Evolutionary conservation across 2,113 vertebrate species (phyloP).

Genomic region (Hiodon alosoides): DNA sequence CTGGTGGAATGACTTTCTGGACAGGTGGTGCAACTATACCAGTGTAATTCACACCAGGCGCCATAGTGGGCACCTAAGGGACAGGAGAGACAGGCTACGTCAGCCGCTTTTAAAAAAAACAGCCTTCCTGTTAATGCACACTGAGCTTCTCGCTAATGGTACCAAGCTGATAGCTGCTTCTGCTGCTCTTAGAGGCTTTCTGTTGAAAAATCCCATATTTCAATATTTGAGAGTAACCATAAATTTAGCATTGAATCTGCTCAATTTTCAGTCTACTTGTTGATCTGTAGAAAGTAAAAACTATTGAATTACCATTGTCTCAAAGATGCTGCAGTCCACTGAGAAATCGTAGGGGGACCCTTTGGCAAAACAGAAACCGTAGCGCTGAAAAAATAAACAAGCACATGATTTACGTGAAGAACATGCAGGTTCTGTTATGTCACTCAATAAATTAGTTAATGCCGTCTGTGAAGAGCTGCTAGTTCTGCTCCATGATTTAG

Average conservation of each 20-base stretch:
- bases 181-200: constrained; percentile 13
- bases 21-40: not conserved
- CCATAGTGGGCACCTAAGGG: not conserved
- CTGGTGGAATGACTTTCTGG: not conserved
- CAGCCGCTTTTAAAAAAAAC: not conserved
- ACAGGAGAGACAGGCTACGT: not conserved
- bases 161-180: constrained; percentile 15
- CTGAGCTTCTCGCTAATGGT: no score
- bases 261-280: not conserved
- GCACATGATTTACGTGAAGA: not conserved
- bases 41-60: not conserved
- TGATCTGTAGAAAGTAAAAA: not conserved
- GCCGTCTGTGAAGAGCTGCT: no score
- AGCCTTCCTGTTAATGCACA: not conserved
- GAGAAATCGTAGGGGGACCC: constrained; percentile 15
- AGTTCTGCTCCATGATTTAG: no score
- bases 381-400: constrained; percentile 37
- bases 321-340: constrained; percentile 55
- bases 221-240: no score
- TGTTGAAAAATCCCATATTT: not conserved
- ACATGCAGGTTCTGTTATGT: not conserved
- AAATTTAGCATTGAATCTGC: not conserved
- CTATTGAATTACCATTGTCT: constrained; percentile 38
- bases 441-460: not conserved
- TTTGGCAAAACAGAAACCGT: constrained; percentile 52